Evolutionary conservation across 2,797 vertebrate species (phyloP).

Genomic region (Labroides dimidiatus): DNA sequence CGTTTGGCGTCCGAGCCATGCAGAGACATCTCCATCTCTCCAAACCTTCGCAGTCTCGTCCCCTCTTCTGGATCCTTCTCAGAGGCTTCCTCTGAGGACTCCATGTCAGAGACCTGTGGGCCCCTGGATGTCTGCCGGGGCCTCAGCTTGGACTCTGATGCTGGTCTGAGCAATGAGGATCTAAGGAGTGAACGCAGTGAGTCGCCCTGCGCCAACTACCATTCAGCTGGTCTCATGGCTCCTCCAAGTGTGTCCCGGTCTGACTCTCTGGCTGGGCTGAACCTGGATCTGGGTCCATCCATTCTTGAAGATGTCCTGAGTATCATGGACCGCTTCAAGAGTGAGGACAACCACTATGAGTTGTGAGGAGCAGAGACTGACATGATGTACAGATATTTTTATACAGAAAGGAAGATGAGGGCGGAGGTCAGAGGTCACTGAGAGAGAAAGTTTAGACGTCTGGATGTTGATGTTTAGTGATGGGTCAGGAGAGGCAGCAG

Average conservation of each 20-base stretch:
- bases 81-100: constrained; percentile 85
- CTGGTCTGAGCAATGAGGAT: constrained; percentile 85
- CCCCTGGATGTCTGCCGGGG: constrained; percentile 74
- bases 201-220: constrained; percentile 66
- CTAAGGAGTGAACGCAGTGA: constrained; percentile 80
- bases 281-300: constrained; percentile 89
- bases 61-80: constrained; percentile 84
- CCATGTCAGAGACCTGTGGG: constrained; percentile 76
- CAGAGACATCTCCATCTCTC: constrained; percentile 72
- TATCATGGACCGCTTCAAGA: constrained; percentile 89
- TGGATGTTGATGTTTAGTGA: too few relatives aligned
- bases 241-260: constrained; percentile 68
- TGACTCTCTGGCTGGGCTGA: constrained; percentile 79
- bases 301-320: constrained; percentile 87
- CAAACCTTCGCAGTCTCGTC: constrained; percentile 75
- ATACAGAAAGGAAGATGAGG: background rate
- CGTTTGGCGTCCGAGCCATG: constrained; percentile 65
- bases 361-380: constrained; percentile 60
- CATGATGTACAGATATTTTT: constrained; percentile 32
- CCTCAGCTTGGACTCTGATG: constrained; percentile 83
- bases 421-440: too few relatives aligned
- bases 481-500: too few relatives aligned
- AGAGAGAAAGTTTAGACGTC: too few relatives aligned
- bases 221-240: background rate
- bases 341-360: constrained; percentile 76